Conservation (phyloP, 2,888 invertebrate species). For the Agonum fuliginosum region DNA sequence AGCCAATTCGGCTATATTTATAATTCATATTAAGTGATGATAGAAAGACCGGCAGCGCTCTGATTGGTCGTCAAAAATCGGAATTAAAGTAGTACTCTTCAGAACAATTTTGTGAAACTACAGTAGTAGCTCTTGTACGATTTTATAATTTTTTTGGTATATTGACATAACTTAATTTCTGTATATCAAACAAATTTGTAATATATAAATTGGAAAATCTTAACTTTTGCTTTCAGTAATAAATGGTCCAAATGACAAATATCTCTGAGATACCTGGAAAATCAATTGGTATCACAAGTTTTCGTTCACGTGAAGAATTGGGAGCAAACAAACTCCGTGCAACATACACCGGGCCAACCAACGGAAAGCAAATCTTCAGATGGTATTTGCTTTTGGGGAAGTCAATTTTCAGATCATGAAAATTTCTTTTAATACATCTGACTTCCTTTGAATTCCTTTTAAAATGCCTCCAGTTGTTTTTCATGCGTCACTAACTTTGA, state of each 20-base stretch:
- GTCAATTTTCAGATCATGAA: conserved; percentile 35
- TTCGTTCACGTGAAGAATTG: conserved; percentile 12
- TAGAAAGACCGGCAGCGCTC: no score
- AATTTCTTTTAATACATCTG: conserved; percentile 28
- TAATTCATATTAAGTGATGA: no score
- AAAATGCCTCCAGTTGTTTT: conserved; percentile 18
- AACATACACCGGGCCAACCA: neutral
- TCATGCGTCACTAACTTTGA: conserved; percentile 8
- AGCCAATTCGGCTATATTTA: no score
- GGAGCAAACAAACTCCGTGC: conserved; percentile 7
- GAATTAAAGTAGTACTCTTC: no score
- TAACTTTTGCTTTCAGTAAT: no score
- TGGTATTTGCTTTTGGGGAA: conserved; percentile 17
- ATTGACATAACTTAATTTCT: no score
- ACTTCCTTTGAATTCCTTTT: conserved; percentile 22
- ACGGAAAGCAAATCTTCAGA: conserved; percentile 21
- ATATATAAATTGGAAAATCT: no score
- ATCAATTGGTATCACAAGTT: neutral
- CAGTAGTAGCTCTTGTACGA: no score
- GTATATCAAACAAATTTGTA: no score
- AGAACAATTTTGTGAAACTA: no score
- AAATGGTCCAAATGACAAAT: conserved; percentile 1
- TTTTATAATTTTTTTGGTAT: no score
- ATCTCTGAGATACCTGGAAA: neutral
- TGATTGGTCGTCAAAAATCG: no score